phyloP scores from a whole-genome alignment of 2,113 vertebrate genomes.

The Nannospalax galili region DNA sequence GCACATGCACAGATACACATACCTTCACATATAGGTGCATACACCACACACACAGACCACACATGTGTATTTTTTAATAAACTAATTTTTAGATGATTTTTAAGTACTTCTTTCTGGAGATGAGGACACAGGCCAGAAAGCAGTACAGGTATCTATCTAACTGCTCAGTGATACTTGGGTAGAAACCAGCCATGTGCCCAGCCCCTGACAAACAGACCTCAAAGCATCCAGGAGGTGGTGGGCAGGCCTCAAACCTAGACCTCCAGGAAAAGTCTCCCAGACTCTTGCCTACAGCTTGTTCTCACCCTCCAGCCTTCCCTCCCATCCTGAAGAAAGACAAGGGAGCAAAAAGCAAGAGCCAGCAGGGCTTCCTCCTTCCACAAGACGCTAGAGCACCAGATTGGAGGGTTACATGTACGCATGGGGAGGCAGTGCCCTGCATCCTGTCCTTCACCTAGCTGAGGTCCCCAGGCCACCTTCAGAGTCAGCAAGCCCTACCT shows the following conservation, averaged over 20 bases:
- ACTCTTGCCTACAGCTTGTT: not conserved
- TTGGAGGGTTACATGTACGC: not conserved
- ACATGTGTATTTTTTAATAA: not conserved
- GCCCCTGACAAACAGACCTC: not conserved
- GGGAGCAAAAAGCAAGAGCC: not conserved
- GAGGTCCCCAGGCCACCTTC: not conserved
- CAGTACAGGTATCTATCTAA: rapidly evolving
- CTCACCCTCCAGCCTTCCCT: not conserved
- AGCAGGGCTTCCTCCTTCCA: not conserved
- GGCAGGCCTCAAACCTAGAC: not conserved
- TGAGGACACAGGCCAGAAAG: not conserved
- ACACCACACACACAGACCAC: not conserved
- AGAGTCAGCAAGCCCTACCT: not conserved
- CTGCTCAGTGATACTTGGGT: too few species aligned
- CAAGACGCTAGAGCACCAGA: not conserved
- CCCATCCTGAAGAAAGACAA: not conserved
- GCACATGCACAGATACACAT: not conserved
- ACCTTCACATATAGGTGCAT: not conserved
- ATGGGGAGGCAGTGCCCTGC: not conserved
- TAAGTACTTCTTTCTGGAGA: not conserved
- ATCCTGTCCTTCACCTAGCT: not conserved
- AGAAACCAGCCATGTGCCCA: not conserved
- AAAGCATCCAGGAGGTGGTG: not conserved
- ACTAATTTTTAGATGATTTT: not conserved
- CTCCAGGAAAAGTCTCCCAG: too few species aligned